These are phyloP conservation scores for Turritopsis rubra DNA, from an alignment of 30 jellyfish, hydroid and myxozoan genomes.

Conservation along the genomic window DNA sequence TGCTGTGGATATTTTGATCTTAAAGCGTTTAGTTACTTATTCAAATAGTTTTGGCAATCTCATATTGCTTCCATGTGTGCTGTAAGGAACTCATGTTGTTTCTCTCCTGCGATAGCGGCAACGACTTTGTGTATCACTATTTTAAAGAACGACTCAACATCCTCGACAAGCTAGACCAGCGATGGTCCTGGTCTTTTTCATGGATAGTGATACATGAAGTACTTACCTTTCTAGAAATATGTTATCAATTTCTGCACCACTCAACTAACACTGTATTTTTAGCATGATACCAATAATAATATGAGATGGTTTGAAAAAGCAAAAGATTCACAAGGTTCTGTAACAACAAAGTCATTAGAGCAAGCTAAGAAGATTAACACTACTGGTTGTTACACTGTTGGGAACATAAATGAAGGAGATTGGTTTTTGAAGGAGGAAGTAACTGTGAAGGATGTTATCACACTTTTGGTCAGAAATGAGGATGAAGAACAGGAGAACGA, in stretches of 20 bases:
- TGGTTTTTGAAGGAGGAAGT: slow-evolving; percentile 29
- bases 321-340: slow-evolving; percentile 58
- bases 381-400: slow-evolving; percentile 50
- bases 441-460: not conserved
- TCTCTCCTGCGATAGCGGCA: not conserved
- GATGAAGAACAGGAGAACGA: slow-evolving; percentile 12
- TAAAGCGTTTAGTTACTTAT: not conserved
- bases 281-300: not conserved
- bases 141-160: too few species aligned
- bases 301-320: slow-evolving; percentile 40
- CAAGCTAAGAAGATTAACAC: slow-evolving; percentile 54
- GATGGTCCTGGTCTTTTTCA: too few species aligned
- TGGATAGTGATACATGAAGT: too few species aligned
- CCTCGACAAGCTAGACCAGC: too few species aligned
- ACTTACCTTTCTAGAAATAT: too few species aligned
- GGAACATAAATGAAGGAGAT: slow-evolving; percentile 29
- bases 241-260: too few species aligned
- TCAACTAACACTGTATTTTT: slow-evolving; percentile 4
- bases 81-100: not conserved
- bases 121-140: too few species aligned
- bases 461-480: slow-evolving; percentile 2
- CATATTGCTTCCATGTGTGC: not conserved
- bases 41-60: not conserved
- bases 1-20: not conserved
- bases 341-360: slow-evolving; percentile 47